Base-by-base conservation (phyloP, 2,888 invertebrate species). In the Abrostola tripartita region DNA sequence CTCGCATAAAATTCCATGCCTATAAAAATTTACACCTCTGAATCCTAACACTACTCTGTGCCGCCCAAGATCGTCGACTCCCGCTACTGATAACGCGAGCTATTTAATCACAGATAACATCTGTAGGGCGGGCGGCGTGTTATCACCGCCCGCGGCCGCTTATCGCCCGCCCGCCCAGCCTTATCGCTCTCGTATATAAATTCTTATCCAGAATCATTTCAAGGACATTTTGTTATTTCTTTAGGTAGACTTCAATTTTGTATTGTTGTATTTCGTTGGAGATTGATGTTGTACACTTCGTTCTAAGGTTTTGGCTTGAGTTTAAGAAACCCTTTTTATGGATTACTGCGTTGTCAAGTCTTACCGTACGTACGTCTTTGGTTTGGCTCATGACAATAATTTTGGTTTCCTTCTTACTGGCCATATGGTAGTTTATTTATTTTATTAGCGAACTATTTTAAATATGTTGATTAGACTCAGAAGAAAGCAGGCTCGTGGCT, bases 71-170 rank as follows among this genome's bases (percentile, higher is more conserved):
- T 89, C 85, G 85, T 83, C 83, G 79, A 82, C 79, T 81, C 85
- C 78, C 80, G 84, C 79, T 71, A 76, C 84, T 86, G 92, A 92
- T 92, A 92, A 87, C 82, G 83, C 85, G 78, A 79, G 91, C 91
- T 91, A 90, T 92, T 92, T 92, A 91, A 92, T 92, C 92, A 91
- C 86, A 90, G 91, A 92, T 91, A 90, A 79, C 85, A 92, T 92
- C 90, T 82, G 81, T 74, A 79, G 91, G 89, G 90, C 90, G 89
- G 90, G 89, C 86, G 89, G 85, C 78, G 85, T 76, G 84, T 84
- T 89, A 91, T 90, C 91, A 87, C 88, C 87, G 86, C 86, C 84
- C 85, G 85, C 83, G 83, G 81, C 75, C 81, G 79, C 86, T 90
- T 90, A 91, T 91, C 90, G 81, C 83, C 79, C 84, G 76, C 81